Percentiles rank a stretch among this genome's conserved stretches.
Evolutionary conservation across 1,140 invertebrate genomes (phyloP).

Genomic region (Augochlora pura): DNA sequence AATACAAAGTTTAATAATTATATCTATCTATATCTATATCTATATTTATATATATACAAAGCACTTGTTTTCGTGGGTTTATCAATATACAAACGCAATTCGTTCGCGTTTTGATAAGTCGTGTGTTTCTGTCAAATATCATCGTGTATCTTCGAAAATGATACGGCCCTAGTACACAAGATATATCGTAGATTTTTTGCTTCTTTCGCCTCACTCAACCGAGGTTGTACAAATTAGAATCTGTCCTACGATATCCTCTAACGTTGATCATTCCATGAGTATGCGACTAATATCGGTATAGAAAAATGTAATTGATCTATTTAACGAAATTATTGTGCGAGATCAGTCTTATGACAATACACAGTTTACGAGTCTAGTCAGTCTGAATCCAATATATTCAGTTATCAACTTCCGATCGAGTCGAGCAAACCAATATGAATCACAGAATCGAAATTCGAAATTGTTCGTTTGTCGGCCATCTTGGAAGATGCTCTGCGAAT

Average conservation of each 20-base stretch:
- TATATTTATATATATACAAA: slow-evolving; percentile 62
- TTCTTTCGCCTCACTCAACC: background rate
- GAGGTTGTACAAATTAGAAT: background rate
- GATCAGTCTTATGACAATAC: slow-evolving; percentile 31
- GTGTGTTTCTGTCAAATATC: background rate
- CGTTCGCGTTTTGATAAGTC: slow-evolving; percentile 6
- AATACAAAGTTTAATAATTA: slow-evolving; percentile 67
- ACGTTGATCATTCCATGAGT: background rate
- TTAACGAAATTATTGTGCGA: slow-evolving; percentile 21
- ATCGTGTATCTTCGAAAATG: slow-evolving; percentile 3
- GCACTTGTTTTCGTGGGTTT: background rate
- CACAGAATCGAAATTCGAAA: background rate
- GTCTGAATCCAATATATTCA: background rate
- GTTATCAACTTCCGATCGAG: background rate
- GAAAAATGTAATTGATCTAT: background rate
- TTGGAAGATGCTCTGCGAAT: background rate
- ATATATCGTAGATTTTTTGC: background rate
- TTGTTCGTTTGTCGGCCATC: background rate
- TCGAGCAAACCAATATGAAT: background rate
- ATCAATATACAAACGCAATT: background rate
- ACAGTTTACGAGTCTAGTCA: background rate
- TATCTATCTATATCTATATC: slow-evolving; percentile 52
- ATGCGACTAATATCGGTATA: background rate
- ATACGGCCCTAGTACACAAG: slow-evolving; percentile 4
- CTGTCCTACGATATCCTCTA: background rate